These are phyloP conservation scores for Ifrita kowaldi DNA, from an alignment of 2,113 vertebrate genomes.

Conservation along the genomic window DNA sequence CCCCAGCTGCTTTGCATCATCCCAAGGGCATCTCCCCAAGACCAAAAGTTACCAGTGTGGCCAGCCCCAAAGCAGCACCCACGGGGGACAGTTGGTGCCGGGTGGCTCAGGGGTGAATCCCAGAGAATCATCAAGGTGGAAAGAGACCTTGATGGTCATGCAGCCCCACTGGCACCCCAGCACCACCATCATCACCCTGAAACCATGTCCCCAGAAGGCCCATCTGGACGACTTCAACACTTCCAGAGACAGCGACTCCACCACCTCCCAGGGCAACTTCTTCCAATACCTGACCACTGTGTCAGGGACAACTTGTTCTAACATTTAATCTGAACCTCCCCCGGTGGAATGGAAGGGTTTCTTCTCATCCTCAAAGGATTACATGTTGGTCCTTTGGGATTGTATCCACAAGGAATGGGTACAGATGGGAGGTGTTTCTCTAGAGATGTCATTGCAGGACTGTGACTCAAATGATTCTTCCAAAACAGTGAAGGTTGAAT, in stretches of 20 bases:
- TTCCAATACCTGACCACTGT: background rate
- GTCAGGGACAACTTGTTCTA: background rate
- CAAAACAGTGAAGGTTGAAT: background rate
- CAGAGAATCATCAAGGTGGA: background rate
- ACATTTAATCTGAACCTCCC: background rate
- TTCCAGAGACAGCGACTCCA: background rate
- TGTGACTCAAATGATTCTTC: background rate
- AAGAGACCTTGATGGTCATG: background rate
- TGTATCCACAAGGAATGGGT: background rate
- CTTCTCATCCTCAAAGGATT: background rate
- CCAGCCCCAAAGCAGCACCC: background rate
- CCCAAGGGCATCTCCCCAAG: background rate
- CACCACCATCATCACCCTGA: background rate
- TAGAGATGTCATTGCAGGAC: rapidly evolving
- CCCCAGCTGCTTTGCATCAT: background rate
- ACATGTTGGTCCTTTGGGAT: background rate
- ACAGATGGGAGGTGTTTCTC: background rate
- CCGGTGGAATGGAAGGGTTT: background rate
- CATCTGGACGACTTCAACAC: background rate
- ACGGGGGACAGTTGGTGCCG: no score
- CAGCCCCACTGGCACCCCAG: background rate
- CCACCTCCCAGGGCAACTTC: background rate
- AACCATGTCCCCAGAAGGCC: background rate
- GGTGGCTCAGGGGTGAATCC: background rate
- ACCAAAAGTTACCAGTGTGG: background rate